Percentiles rank a stretch among this genome's conserved stretches.
Evolutionary conservation across 2,113 vertebrate genomes (phyloP).

Genomic region (Panurus biarmicus): DNA sequence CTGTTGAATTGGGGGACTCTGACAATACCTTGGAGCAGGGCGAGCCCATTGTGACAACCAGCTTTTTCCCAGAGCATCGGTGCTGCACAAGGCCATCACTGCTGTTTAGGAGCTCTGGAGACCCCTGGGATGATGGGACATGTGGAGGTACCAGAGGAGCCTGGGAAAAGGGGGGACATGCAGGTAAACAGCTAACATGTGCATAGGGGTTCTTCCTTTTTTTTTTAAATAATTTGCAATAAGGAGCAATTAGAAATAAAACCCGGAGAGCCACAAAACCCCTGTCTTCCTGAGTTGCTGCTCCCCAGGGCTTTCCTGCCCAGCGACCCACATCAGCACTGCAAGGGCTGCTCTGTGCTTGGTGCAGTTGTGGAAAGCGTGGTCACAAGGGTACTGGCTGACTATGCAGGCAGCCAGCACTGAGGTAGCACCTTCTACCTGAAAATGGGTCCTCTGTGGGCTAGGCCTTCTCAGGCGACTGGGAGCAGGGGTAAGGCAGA

Average conservation of each 20-base stretch:
- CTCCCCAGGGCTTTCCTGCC: neutral
- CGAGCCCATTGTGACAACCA: rapidly evolving
- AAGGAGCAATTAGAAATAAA: neutral
- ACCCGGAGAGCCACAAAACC: neutral
- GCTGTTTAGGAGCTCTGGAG: neutral
- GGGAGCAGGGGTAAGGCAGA: rapidly evolving
- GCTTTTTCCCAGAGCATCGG: neutral
- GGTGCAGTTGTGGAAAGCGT: neutral
- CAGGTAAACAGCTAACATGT: neutral
- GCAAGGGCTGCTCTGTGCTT: rapidly evolving
- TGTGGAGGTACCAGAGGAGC: neutral
- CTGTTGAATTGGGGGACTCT: neutral
- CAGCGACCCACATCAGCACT: neutral
- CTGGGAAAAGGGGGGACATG: neutral
- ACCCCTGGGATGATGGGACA: no score
- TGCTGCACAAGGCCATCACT: neutral
- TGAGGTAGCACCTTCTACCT: neutral
- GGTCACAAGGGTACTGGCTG: neutral
- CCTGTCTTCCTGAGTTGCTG: neutral
- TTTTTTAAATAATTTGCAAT: neutral
- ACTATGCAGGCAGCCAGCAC: neutral
- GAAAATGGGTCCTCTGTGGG: neutral
- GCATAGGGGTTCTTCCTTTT: rapidly evolving
- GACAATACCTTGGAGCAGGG: neutral
- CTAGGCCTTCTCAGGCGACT: rapidly evolving